Conservation (phyloP, 2,113 vertebrate genomes). For the Perca fluviatilis region DNA sequence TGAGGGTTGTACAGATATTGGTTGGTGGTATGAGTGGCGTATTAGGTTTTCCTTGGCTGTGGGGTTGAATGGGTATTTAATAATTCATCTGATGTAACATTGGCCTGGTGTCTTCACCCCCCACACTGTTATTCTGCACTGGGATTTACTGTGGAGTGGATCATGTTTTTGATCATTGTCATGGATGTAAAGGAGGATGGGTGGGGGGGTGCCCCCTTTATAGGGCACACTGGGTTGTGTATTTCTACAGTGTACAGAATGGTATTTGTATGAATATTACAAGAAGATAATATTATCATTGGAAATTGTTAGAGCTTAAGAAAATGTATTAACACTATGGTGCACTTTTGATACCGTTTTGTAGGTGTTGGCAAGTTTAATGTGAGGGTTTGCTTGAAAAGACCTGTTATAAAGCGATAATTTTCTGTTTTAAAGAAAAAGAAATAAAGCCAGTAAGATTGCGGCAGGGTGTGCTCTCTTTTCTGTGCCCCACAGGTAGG, state of each 20-base stretch:
- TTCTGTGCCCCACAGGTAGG: slow-evolving; percentile 61
- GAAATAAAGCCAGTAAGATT: slow-evolving; percentile 83
- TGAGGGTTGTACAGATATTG: slow-evolving; percentile 78
- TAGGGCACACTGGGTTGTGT: slow-evolving; percentile 74
- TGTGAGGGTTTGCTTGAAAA: slow-evolving; percentile 88
- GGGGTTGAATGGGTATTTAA: slow-evolving; percentile 80
- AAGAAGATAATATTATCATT: slow-evolving; percentile 84
- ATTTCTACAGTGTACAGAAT: slow-evolving; percentile 93
- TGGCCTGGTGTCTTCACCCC: slow-evolving; percentile 66
- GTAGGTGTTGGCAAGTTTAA: slow-evolving; percentile 89
- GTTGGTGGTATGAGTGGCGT: slow-evolving; percentile 69
- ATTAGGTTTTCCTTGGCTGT: slow-evolving; percentile 75
- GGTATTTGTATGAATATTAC: slow-evolving; percentile 91
- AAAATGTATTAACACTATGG: slow-evolving; percentile 90
- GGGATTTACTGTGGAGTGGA: slow-evolving; percentile 54
- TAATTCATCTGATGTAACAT: slow-evolving; percentile 77
- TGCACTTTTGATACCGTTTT: slow-evolving; percentile 94
- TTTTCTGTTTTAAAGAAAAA: slow-evolving; percentile 92
- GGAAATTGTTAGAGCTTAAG: slow-evolving; percentile 82
- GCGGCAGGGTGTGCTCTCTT: slow-evolving; percentile 45
- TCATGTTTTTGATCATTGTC: slow-evolving; percentile 67
- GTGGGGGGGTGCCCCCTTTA: slow-evolving; percentile 30
- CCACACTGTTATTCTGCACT: slow-evolving; percentile 64
- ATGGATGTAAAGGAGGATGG: slow-evolving; percentile 50
- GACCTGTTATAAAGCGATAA: slow-evolving; percentile 88